Evolutionary conservation across 2,113 vertebrate genomes (phyloP), one percentile per base, ranked within the genome.

Genomic region (Bubo blakistoni): DNA sequence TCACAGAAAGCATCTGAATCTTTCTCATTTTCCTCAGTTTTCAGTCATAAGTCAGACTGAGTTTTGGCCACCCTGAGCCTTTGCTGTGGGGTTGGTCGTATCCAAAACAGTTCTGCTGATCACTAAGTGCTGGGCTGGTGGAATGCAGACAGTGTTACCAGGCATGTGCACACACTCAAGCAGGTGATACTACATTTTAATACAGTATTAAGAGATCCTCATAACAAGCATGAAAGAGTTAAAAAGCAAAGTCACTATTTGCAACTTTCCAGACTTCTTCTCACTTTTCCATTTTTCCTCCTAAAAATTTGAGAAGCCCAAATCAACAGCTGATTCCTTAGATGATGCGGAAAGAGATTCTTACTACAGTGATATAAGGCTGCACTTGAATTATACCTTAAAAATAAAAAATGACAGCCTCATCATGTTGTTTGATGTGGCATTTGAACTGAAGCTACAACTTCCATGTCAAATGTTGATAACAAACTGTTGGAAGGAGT

Each of bases 331-430:
- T 91, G 55, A 42, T 89, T 91, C 74, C 72, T 81, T 63, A 70
- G 51, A 62, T 44, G 27, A 44, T 51, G 21, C 46, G 16, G 51
- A 81, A 85, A 87, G 63, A 81, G 30, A 52, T 49, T 38, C 38
- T 73, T 88, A 15, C 24, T 55, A 10, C 13, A 49, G n/a, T 52
- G 58, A 34, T 49, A 26, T 8, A 84, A 67, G 12, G 10, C 76
- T 88, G 42, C 52, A 47, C 57, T 95, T 74, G 69, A 73, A 54
- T 90, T 81, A 47, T 51, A 87, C 46, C 38, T 95, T 59, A 73
- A 90, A 91, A 91, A 82, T 85, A 90, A 92, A 83, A 96, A 55
- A 78, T 76, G 44, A 59, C 73, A 84, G 59, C 27, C 49, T 82
- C 44, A 73, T 67, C 71, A 78, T 19, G 21, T 67, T 78, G 52